Base-by-base conservation (phyloP, 2,797 vertebrate genomes). In the Sternarchorhynchus goeldii region DNA sequence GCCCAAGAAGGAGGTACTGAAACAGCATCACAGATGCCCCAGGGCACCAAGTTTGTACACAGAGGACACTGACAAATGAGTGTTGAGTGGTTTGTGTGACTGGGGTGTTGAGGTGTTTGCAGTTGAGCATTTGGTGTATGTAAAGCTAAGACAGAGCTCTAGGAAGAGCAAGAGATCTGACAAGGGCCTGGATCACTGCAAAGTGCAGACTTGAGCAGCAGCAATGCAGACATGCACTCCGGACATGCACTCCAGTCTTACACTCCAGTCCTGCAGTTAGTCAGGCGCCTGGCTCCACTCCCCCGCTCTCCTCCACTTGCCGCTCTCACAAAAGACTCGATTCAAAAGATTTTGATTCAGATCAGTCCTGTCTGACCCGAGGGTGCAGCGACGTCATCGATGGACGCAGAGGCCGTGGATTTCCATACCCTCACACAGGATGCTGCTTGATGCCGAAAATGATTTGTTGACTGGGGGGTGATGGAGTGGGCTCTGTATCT, bases 381-480 rank as follows among this genome's bases (percentile, higher is more conserved):
- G 76, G 66, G 32, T 71, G 32, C 72, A 58, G 71, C 73, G 50
- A 75, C 64, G 81, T 75, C 83, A 57, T 57, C 41, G 78, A 80
- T 2, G 69, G 73, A 71, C 78, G 76, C 36, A 39, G 59, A 77
- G 62, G 85, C 80, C 82, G 36, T 78, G 79, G 76, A 86, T 90
- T 88, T 88, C 88, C 85, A 90, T 86, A 88, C 58, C 76, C 25
- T 76, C 82, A 81, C 68, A 80, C 39, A 80, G 29, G 60, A 80
- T 41, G 68, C 55, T 82, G 36, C 82, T 88, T 84, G 41, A 45
- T 2, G 2, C 41, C 1, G 41, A 2, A 25, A 25, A 45, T 88
- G 86, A 91, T 89, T 87, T 67, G 75, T 85, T 82, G 85, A 77
- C 75, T 79, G 80, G 65, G 82, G 84, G 81, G 88, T 84, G 88